Evolutionary conservation across 1,140 invertebrate species (phyloP).

Genomic region (Trialeurodes vaporariorum): DNA sequence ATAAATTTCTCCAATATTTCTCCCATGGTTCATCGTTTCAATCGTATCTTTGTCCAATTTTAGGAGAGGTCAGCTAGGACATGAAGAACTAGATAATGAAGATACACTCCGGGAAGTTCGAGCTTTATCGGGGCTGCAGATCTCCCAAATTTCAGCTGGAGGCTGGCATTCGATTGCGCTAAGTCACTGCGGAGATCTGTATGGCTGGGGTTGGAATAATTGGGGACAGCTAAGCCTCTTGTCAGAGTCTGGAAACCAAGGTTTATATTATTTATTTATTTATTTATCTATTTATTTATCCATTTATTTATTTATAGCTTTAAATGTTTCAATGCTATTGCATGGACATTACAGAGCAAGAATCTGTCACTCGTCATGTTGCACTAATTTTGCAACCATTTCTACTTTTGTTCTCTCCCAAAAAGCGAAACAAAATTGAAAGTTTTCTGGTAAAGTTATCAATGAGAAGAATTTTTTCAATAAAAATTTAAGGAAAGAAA

Average conservation of each 20-base stretch:
- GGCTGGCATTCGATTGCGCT: slow-evolving; percentile 76
- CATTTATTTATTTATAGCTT: too few species aligned
- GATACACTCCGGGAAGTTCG: slow-evolving; percentile 50
- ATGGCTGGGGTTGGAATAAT: slow-evolving; percentile 77
- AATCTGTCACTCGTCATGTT: too few species aligned
- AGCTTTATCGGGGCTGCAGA: slow-evolving; percentile 56
- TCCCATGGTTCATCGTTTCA: slow-evolving; percentile 14
- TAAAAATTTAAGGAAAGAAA: too few species aligned
- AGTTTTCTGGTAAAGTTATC: too few species aligned
- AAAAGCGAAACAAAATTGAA: too few species aligned
- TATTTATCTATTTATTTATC: too few species aligned
- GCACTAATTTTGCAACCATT: too few species aligned
- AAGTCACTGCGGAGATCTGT: slow-evolving; percentile 51
- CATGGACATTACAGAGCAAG: too few species aligned
- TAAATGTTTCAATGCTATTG: too few species aligned
- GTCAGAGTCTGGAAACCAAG: neutral
- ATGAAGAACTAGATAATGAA: slow-evolving; percentile 49
- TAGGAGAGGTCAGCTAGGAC: slow-evolving; percentile 75
- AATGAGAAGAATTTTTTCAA: too few species aligned
- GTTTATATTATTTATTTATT: too few species aligned
- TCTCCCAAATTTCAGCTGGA: slow-evolving; percentile 52
- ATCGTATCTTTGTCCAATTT: slow-evolving; percentile 22
- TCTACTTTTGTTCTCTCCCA: too few species aligned
- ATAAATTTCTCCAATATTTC: slow-evolving; percentile 11
- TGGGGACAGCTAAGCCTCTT: slow-evolving; percentile 56